phyloP scores from a whole-genome alignment of 2,888 invertebrate species.

The Drosophila tripunctata region DNA sequence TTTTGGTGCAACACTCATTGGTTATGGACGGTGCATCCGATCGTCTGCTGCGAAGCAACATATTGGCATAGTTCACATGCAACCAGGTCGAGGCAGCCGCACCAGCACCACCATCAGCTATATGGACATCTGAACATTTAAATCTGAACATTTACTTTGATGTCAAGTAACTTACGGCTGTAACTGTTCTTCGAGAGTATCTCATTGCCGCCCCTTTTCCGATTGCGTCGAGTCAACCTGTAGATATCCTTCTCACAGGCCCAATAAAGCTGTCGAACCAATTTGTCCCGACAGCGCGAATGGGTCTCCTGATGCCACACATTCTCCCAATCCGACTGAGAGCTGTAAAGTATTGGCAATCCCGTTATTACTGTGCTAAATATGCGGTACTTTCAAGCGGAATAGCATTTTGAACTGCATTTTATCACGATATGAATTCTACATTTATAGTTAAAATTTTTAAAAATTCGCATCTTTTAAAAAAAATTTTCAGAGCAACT shows the following conservation, averaged over 20 bases:
- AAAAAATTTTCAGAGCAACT: too few relatives aligned
- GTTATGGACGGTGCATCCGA: constrained; percentile 85
- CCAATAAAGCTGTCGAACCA: constrained; percentile 86
- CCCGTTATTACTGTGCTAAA: too few relatives aligned
- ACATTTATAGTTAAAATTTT: too few relatives aligned
- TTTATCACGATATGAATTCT: too few relatives aligned
- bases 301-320: constrained; percentile 87
- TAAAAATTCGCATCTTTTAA: too few relatives aligned
- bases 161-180: constrained; percentile 59
- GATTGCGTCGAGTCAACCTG: constrained; percentile 85
- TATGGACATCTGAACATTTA: neutral
- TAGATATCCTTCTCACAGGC: constrained; percentile 88
- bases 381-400: too few relatives aligned
- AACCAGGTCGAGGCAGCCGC: constrained; percentile 82
- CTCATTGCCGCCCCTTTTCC: constrained; percentile 61
- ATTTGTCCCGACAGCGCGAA: constrained; percentile 86
- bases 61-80: constrained; percentile 79
- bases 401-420: too few relatives aligned
- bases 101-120: neutral
- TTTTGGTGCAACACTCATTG: constrained; percentile 86
- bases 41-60: constrained; percentile 78
- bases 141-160: neutral
- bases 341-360: constrained; percentile 74
- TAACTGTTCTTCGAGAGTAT: constrained; percentile 45
- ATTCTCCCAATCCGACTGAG: constrained; percentile 86